A percentile compares a stretch with the other conserved stretches of the same genome.
phyloP scores from a whole-genome alignment of 2,113 vertebrate species.

The Odocoileus hemionus region DNA sequence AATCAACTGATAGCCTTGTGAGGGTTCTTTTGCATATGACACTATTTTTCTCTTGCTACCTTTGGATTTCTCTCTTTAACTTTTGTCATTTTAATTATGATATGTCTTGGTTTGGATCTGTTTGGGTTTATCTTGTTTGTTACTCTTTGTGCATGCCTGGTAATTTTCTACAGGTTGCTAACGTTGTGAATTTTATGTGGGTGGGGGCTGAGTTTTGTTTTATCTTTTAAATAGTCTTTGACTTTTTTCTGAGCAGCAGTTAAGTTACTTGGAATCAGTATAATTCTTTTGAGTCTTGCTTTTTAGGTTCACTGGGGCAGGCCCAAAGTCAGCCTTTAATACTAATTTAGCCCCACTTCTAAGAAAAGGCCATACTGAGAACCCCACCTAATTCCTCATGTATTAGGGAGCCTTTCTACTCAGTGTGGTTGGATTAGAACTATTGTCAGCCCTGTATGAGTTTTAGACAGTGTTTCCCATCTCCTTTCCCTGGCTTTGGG shows the following conservation, averaged over 20 bases:
- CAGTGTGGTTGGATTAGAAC: background rate
- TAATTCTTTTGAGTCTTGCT: background rate
- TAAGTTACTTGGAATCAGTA: background rate
- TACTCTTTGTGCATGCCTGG: background rate
- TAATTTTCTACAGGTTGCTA: background rate
- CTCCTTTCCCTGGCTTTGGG: background rate
- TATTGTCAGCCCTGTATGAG: background rate
- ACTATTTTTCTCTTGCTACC: background rate
- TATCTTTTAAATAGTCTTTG: background rate
- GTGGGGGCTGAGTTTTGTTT: background rate
- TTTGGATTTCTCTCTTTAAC: background rate
- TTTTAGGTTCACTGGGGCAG: background rate
- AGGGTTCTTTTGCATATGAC: background rate
- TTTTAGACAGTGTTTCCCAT: background rate
- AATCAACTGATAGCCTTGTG: background rate
- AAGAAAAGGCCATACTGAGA: background rate
- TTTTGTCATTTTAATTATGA: background rate
- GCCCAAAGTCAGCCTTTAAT: background rate
- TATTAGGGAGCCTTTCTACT: background rate
- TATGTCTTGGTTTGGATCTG: background rate
- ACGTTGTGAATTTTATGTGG: background rate
- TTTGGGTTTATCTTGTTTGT: background rate
- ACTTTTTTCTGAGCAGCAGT: background rate
- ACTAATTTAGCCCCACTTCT: background rate
- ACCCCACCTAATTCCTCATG: background rate